These are phyloP conservation scores for Podotricha telesiphe DNA, from an alignment of 2,888 invertebrate genomes.

Conservation along the genomic window DNA sequence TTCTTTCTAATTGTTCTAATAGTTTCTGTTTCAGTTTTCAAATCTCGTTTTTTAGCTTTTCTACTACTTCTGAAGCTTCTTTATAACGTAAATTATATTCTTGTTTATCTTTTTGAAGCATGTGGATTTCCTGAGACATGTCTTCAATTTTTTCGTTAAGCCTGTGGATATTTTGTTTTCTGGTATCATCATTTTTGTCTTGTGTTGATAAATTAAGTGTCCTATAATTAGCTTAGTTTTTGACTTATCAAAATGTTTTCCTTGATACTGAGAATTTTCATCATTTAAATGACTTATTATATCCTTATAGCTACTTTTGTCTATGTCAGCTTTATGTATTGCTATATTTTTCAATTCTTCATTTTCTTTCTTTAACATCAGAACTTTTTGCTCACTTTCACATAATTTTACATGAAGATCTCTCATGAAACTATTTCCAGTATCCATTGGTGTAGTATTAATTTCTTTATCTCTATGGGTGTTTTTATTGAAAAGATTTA, in stretches of 20 bases:
- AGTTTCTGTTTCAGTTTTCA: conserved; percentile 72
- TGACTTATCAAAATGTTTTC: conserved; percentile 74
- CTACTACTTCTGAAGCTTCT: conserved; percentile 65
- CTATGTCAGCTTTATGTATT: conserved; percentile 54
- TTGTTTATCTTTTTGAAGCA: conserved; percentile 70
- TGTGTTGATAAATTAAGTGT: conserved; percentile 56
- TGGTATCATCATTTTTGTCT: conserved; percentile 58
- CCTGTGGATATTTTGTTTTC: conserved; percentile 60
- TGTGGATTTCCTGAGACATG: conserved; percentile 61
- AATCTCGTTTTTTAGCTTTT: conserved; percentile 73
- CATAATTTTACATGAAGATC: conserved; percentile 74
- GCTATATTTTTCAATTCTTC: conserved; percentile 64
- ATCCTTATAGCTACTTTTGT: conserved; percentile 71
- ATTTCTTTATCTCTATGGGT: conserved; percentile 57
- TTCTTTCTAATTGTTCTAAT: conserved; percentile 71
- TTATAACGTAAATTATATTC: conserved; percentile 71
- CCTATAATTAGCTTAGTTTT: conserved; percentile 67
- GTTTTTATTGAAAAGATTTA: conserved; percentile 67
- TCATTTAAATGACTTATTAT: conserved; percentile 71
- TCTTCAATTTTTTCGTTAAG: conserved; percentile 64
- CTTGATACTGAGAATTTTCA: conserved; percentile 76
- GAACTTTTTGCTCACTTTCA: conserved; percentile 76
- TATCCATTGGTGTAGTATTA: conserved; percentile 47
- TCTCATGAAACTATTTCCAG: conserved; percentile 63
- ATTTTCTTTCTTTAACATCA: conserved; percentile 79